Percentiles rank a stretch among this genome's conserved stretches.
Conservation (phyloP, 2,113 vertebrate genomes). For the Eretmochelys imbricata region DNA sequence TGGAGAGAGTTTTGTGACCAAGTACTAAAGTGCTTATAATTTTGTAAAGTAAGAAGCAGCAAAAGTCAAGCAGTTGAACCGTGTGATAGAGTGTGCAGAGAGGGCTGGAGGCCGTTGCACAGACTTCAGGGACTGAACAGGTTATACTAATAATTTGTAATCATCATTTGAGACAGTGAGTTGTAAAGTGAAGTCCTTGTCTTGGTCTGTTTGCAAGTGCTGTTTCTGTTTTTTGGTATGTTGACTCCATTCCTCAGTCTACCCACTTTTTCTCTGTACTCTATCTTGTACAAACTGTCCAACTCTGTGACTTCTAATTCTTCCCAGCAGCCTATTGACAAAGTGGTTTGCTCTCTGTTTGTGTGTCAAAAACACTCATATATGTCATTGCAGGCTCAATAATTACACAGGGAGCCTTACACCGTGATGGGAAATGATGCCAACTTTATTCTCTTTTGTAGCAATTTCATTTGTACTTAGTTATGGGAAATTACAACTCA, state of each 20-base stretch:
- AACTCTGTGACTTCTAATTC: not conserved
- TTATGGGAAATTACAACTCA: not conserved
- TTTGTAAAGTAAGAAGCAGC: not conserved
- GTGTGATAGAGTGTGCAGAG: not conserved
- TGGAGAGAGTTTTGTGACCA: not conserved
- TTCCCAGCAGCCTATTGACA: not conserved
- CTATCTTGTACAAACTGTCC: not conserved
- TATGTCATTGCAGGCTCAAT: not conserved
- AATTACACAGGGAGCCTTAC: not conserved
- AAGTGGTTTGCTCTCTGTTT: constrained; percentile 3
- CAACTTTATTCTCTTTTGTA: not conserved
- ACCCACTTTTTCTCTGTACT: not conserved
- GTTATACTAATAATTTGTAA: not conserved
- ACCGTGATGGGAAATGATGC: not conserved
- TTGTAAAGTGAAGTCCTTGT: not conserved
- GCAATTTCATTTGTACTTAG: constrained; percentile 23
- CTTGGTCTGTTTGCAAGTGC: not conserved
- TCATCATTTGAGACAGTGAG: not conserved
- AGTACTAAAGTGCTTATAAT: not conserved
- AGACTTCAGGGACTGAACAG: not conserved
- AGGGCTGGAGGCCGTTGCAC: not conserved
- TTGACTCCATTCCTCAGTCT: not conserved
- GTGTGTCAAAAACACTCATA: not conserved
- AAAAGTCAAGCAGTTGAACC: not conserved
- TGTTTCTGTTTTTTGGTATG: not conserved